Base-by-base conservation (phyloP, 2,888 invertebrate species). In the Apodemia zela region DNA sequence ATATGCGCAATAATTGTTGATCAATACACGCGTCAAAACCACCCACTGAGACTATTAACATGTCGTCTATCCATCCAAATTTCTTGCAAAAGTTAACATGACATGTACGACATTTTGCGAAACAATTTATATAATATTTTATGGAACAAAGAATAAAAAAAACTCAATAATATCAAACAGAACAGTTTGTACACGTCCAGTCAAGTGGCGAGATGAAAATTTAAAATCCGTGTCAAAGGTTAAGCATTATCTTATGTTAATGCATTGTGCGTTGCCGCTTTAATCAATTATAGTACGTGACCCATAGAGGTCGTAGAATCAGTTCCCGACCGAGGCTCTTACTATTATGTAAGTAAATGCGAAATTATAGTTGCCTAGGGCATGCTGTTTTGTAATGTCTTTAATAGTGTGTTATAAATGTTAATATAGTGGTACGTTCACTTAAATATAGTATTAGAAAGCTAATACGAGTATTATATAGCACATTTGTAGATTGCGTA, bases 231-330 rank as follows among this genome's bases (percentile, higher is more conserved):
- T 75, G 89, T 85, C 88, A 85, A 67, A 80, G 89, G 89, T 89
- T 84, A 90, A 89, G 82, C 87, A 84, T 87, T 89, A 90, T 87
- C 89, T 88, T 88, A 90, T 89, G 90, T 87, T 90, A 90, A 90
- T 90, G 89, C 76, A 84, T 78, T 79, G 85, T 77, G 77, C 77
- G 82, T 73, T 72, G 75, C 84, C 81, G 84, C 77, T 87, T 87
- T 87, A 90, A 90, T 90, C 90, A 90, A 90, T 90, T 90, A 90
- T 84, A 79, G 78, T 78, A 74, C 80, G 77, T 88, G 90, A 89
- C 89, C 90, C 80, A 75, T 73, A 70, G 79, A 73, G 89, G 89
- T 86, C 81, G 77, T 71, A 71, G 68, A 79, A 84, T 83, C 79
- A 42, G 80, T 79, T 79, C 80, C 78, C 77, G 77, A 72, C 25